Percentiles rank a stretch among this genome's conserved stretches.
Conservation (phyloP, 2,113 vertebrate species). For the Neoarius graeffei region DNA sequence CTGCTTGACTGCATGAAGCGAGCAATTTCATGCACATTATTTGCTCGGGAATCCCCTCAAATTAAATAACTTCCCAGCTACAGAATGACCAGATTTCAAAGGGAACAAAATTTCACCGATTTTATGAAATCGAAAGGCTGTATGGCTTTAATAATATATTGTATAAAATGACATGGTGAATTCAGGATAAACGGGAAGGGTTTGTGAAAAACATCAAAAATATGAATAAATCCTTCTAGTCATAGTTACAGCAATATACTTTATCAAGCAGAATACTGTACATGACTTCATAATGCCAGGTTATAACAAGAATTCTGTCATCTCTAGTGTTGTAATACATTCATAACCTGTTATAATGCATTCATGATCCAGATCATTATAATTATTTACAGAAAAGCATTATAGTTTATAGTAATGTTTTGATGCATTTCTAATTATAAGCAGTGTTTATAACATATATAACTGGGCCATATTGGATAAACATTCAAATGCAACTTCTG, state of each 20-base stretch:
- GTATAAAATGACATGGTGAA: not conserved
- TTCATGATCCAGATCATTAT: not conserved
- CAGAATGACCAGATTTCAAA: no score
- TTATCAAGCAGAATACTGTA: not conserved
- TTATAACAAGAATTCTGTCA: not conserved
- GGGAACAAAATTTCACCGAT: no score
- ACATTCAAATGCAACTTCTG: not conserved
- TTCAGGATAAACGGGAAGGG: not conserved
- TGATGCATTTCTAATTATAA: not conserved
- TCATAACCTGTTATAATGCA: not conserved
- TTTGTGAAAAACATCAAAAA: not conserved
- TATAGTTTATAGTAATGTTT: not conserved
- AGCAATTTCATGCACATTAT: no score
- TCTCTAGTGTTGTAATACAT: not conserved
- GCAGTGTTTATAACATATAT: not conserved
- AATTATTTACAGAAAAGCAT: not conserved
- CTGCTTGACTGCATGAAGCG: no score
- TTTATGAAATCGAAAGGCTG: no score
- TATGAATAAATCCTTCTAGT: not conserved
- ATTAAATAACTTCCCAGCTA: no score
- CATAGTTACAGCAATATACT: not conserved
- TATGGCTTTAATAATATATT: not conserved
- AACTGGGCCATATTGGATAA: not conserved
- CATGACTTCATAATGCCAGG: not conserved
- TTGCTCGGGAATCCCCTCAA: no score